A percentile compares a stretch with the other conserved stretches of the same genome.
Evolutionary conservation across 2,888 invertebrate species (phyloP).

Genomic region (Tinea pellionella): DNA sequence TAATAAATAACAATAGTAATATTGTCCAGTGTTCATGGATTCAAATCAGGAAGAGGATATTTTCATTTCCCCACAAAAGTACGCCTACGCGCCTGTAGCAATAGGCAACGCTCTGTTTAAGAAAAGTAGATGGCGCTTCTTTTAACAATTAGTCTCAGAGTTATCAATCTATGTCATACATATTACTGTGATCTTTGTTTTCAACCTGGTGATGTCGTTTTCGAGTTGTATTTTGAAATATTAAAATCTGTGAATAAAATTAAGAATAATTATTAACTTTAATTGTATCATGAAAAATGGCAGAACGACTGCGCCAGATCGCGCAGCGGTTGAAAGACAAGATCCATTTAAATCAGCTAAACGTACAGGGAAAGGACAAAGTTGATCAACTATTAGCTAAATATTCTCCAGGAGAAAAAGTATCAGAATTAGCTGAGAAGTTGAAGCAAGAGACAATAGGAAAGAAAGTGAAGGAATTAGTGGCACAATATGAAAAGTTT

Average conservation of each 20-base stretch:
- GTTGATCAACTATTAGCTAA: slow-evolving; percentile 48
- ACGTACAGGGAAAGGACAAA: slow-evolving; percentile 36
- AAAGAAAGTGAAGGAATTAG: slow-evolving; percentile 53
- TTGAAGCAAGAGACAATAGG: slow-evolving; percentile 43
- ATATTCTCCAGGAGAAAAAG: slow-evolving; percentile 44
- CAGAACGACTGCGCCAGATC: slow-evolving; percentile 48
- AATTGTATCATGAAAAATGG: slow-evolving; percentile 29
- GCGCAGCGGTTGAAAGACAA: slow-evolving; percentile 48
- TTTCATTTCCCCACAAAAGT: no score
- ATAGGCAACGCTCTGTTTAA: no score
- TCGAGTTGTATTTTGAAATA: neutral
- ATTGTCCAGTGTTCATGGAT: no score
- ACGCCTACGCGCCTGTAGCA: no score
- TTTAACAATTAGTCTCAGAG: no score
- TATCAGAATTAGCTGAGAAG: slow-evolving; percentile 48
- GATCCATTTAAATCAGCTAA: slow-evolving; percentile 37
- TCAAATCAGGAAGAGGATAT: no score
- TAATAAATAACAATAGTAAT: no score
- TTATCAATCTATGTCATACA: no score
- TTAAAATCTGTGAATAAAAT: no score
- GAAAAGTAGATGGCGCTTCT: no score
- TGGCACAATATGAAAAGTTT: slow-evolving; percentile 76
- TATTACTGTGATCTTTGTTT: no score
- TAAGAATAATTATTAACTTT: neutral
- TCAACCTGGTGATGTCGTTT: neutral